phyloP scores from a whole-genome alignment of 1,140 invertebrate genomes.

The Drosophila sp. region DNA sequence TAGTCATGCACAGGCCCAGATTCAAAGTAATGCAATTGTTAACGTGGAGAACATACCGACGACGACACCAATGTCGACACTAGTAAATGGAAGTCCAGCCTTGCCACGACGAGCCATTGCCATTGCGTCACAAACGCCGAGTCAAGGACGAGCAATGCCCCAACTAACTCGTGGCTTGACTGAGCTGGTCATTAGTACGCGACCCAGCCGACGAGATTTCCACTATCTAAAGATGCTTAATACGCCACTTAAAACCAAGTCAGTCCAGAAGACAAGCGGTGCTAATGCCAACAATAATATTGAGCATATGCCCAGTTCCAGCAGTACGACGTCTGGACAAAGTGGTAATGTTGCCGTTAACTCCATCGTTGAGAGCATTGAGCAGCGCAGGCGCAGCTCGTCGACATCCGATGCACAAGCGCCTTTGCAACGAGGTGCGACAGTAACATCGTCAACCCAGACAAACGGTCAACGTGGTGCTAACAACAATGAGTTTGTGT shows the following conservation, averaged over 20 bases:
- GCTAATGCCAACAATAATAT: conserved; percentile 67
- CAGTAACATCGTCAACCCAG: conserved; percentile 29
- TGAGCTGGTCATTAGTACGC: conserved; percentile 78
- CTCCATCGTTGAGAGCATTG: conserved; percentile 52
- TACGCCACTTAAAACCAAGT: conserved; percentile 59
- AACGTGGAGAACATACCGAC: conserved; percentile 25
- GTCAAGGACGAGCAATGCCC: conserved; percentile 30
- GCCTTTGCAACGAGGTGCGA: conserved; percentile 51
- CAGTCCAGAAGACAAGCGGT: conserved; percentile 32
- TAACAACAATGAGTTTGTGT: conserved; percentile 76
- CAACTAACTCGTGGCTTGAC: conserved; percentile 77
- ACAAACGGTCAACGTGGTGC: conserved; percentile 55
- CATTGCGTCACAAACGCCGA: conserved; percentile 24
- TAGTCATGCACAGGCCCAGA: conserved; percentile 26
- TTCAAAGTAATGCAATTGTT: conserved; percentile 15
- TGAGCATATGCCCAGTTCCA: conserved; percentile 37
- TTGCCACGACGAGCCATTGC: conserved; percentile 52
- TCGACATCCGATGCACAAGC: conserved; percentile 83
- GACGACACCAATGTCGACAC: too few species aligned
- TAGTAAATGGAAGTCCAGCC: conserved; percentile 55
- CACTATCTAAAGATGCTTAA: conserved; percentile 69
- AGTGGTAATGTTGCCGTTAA: conserved; percentile 27
- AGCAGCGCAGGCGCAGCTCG: conserved; percentile 83
- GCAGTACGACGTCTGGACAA: conserved; percentile 19
- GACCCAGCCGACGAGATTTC: conserved; percentile 78